Evolutionary conservation across 2,113 vertebrate species (phyloP).

Genomic region (Tragelaphus scriptus): DNA sequence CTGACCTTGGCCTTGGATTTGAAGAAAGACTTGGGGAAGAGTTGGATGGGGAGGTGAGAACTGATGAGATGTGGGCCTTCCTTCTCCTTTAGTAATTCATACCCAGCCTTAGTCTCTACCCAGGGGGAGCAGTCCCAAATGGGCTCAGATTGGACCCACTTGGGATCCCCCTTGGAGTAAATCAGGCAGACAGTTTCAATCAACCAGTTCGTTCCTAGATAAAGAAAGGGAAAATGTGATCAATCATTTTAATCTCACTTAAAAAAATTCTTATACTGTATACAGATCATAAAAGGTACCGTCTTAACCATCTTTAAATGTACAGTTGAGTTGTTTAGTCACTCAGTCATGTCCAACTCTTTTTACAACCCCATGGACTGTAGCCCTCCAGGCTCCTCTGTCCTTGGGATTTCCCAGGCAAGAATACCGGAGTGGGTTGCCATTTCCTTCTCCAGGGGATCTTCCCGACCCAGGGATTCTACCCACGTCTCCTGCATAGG

Average conservation of each 20-base stretch:
- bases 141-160: constrained; percentile 73
- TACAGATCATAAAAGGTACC: background rate
- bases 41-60: constrained; percentile 76
- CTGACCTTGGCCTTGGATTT: constrained; percentile 77
- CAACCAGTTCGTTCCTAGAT: constrained; percentile 81
- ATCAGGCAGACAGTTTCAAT: constrained; percentile 84
- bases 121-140: constrained; percentile 83
- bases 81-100: rapidly evolving
- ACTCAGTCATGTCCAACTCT: background rate
- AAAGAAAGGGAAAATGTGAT: background rate
- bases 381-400: background rate
- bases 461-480: background rate
- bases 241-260: background rate
- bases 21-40: constrained; percentile 78
- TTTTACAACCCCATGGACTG: background rate
- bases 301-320: background rate
- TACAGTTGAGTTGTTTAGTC: background rate
- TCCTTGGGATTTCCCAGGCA: background rate
- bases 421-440: background rate
- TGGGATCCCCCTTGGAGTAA: constrained; percentile 79
- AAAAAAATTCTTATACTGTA: background rate
- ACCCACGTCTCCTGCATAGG: background rate
- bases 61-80: constrained; percentile 65
- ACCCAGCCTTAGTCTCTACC: rapidly evolving
- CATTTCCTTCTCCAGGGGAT: background rate